Conservation (phyloP, 35 echinoderm and acorn worm genomes). For the Heliocidaris tuberculata region DNA sequence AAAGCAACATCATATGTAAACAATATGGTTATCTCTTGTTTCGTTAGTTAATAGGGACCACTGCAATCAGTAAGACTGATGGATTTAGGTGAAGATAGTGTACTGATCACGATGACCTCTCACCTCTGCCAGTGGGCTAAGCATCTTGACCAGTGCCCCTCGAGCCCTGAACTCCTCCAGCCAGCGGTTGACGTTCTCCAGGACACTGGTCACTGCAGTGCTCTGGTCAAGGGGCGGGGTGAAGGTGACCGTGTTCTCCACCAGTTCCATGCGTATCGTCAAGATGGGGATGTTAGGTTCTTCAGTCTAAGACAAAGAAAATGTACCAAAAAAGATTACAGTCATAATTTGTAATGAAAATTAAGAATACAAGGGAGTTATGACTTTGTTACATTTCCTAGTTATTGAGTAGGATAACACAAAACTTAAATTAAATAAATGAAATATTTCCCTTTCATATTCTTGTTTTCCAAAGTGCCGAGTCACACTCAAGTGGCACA, state of each 20-base stretch:
- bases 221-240: slow-evolving; percentile 94
- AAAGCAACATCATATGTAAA: no score
- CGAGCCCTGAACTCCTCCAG: slow-evolving; percentile 71
- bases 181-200: slow-evolving; percentile 84
- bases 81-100: not conserved
- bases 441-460: no score
- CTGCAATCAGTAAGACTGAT: no score
- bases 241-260: slow-evolving; percentile 87
- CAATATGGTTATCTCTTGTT: no score
- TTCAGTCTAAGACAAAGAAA: slow-evolving; percentile 1
- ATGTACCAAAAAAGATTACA: not conserved
- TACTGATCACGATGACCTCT: not conserved
- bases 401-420: not conserved
- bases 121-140: slow-evolving; percentile 81
- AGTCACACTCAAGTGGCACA: no score
- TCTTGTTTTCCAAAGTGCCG: no score
- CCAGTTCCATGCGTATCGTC: slow-evolving; percentile 89
- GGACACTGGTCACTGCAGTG: slow-evolving; percentile 86
- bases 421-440: not conserved
- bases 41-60: no score
- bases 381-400: not conserved
- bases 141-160: slow-evolving; percentile 83
- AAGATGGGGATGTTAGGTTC: slow-evolving; percentile 65
- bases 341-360: no score
- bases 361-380: not conserved